These are phyloP conservation scores for Agriopis leucophaearia DNA, from an alignment of 2,888 invertebrate genomes.

Conservation along the genomic window DNA sequence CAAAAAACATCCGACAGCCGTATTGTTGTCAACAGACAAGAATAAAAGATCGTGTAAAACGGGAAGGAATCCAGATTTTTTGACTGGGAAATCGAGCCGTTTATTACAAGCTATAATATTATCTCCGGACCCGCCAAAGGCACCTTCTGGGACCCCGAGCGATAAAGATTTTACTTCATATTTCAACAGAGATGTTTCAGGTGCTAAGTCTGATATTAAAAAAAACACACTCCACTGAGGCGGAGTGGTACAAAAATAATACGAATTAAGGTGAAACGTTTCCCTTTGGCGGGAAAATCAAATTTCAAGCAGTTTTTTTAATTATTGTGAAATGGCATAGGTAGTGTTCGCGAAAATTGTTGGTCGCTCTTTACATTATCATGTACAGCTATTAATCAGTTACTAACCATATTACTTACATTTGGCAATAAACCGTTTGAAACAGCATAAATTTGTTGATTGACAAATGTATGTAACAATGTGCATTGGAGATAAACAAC, in stretches of 20 bases:
- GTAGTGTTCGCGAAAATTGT: too few relatives aligned
- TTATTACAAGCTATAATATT: not conserved
- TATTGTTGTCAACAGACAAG: not conserved
- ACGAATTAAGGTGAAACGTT: too few relatives aligned
- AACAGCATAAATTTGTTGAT: too few relatives aligned
- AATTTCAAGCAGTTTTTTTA: too few relatives aligned
- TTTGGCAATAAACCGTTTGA: too few relatives aligned
- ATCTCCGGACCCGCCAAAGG: not conserved
- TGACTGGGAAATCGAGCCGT: not conserved
- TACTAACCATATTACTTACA: too few relatives aligned
- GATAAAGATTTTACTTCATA: not conserved
- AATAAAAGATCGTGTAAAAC: not conserved
- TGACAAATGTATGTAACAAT: too few relatives aligned
- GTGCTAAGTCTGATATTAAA: not conserved
- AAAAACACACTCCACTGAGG: not conserved
- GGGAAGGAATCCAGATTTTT: not conserved
- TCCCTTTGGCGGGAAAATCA: too few relatives aligned
- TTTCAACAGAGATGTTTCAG: conserved; percentile 4
- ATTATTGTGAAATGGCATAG: too few relatives aligned
- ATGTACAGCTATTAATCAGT: too few relatives aligned
- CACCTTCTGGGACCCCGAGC: not conserved
- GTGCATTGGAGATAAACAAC: too few relatives aligned
- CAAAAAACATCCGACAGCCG: not conserved
- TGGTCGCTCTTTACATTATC: too few relatives aligned
- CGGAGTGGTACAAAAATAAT: not conserved